These are phyloP conservation scores for Girardinus metallicus DNA, from an alignment of 2,797 vertebrate species.

Conservation along the genomic window DNA sequence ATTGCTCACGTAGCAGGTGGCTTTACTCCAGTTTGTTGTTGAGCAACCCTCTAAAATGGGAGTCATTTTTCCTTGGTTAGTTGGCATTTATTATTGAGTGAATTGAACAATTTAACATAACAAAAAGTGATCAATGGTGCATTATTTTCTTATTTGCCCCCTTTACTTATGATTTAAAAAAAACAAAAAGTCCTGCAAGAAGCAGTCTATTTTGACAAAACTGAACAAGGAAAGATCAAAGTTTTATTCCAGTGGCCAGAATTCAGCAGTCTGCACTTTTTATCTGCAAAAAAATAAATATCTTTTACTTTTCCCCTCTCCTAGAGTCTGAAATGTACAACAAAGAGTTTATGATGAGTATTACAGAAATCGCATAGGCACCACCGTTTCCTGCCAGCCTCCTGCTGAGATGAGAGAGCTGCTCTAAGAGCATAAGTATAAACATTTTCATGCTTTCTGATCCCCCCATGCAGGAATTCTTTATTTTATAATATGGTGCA, in stretches of 20 bases:
- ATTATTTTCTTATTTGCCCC: neutral
- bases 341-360: slow-evolving; percentile 8
- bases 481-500: neutral
- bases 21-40: slow-evolving; percentile 30
- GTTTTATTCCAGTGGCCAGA: neutral
- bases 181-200: neutral
- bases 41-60: slow-evolving; percentile 12
- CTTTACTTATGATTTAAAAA: neutral
- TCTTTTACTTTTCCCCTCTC: neutral
- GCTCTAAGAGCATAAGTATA: neutral
- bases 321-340: neutral
- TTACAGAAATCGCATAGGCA: slow-evolving; percentile 1
- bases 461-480: neutral
- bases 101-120: neutral
- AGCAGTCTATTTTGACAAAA: neutral
- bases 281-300: neutral
- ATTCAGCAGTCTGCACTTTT: neutral
- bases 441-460: slow-evolving; percentile 2
- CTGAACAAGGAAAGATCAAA: neutral
- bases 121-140: neutral
- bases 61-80: slow-evolving; percentile 12
- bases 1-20: slow-evolving; percentile 22
- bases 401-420: slow-evolving; percentile 3
- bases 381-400: neutral
- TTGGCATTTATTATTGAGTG: slow-evolving; percentile 15